These are phyloP conservation scores for Eretmocerus hayati DNA, from an alignment of 2,888 invertebrate genomes.

Conservation along the genomic window DNA sequence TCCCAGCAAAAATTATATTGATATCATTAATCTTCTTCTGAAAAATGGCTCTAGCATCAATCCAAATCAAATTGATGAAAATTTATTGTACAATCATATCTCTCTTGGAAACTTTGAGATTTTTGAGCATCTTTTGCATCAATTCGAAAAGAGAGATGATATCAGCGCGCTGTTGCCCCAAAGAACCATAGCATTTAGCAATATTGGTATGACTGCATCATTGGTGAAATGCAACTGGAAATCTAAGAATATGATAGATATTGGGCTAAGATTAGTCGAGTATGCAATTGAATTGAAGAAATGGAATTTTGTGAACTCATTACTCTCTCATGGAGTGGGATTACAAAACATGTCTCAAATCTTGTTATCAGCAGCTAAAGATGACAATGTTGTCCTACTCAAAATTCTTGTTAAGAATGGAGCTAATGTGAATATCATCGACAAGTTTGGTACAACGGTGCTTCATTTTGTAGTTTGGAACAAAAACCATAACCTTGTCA, in stretches of 20 bases:
- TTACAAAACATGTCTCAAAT: background rate
- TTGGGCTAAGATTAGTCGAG: constrained; percentile 3
- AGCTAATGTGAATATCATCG: constrained; percentile 5
- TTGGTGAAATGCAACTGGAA: constrained; percentile 4
- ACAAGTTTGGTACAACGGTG: constrained; percentile 12
- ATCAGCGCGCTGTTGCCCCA: constrained; percentile 8
- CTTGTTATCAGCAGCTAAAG: constrained; percentile 7
- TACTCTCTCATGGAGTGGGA: constrained; percentile 7
- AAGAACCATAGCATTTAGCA: background rate
- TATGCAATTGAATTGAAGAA: constrained; percentile 4
- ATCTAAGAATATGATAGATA: constrained; percentile 2
- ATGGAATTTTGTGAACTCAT: background rate
- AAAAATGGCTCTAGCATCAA: constrained; percentile 5
- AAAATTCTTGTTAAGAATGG: constrained; percentile 6
- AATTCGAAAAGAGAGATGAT: background rate
- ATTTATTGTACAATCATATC: constrained; percentile 3
- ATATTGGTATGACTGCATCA: constrained; percentile 7
- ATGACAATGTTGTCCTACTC: background rate
- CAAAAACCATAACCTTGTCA: constrained; percentile 1
- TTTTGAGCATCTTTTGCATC: constrained; percentile 2
- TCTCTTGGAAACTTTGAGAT: background rate
- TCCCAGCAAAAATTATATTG: background rate
- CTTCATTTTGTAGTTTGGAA: constrained; percentile 15
- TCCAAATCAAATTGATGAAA: background rate
- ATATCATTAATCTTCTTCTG: constrained; percentile 1